Percentiles rank a stretch among this genome's conserved stretches.
phyloP scores from a whole-genome alignment of 2,888 invertebrate genomes.

The Tetramorium bicarinatum region DNA sequence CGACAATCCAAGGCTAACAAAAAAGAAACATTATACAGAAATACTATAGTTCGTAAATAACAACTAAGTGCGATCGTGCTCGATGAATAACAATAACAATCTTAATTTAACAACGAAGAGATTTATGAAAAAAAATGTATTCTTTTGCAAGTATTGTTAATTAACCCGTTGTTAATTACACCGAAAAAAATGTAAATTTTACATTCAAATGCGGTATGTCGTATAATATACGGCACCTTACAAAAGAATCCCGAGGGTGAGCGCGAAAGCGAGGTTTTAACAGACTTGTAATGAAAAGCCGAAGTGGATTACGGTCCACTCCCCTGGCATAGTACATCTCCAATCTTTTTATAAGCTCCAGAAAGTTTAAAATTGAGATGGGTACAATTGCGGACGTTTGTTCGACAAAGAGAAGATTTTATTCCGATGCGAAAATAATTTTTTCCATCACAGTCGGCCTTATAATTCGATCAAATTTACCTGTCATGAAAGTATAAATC shows the following conservation, averaged over 20 bases:
- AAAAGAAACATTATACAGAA: background rate
- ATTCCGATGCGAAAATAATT: background rate
- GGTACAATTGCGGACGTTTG: constrained; percentile 24
- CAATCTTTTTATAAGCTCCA: constrained; percentile 35
- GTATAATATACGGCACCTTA: background rate
- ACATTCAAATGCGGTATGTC: constrained; percentile 27
- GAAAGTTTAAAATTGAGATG: constrained; percentile 17
- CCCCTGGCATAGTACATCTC: constrained; percentile 5
- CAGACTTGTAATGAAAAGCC: constrained; percentile 46
- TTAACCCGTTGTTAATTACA: constrained; percentile 27
- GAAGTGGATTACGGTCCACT: constrained; percentile 48
- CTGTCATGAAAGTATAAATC: constrained; percentile 29
- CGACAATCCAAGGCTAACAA: background rate
- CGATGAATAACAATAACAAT: background rate
- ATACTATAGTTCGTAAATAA: constrained; percentile 6
- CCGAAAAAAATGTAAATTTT: constrained; percentile 6
- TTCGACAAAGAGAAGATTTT: constrained; percentile 26
- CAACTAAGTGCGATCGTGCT: background rate
- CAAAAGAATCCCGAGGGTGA: constrained; percentile 23
- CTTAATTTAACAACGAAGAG: background rate
- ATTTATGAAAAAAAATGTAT: background rate
- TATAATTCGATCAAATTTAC: constrained; percentile 24
- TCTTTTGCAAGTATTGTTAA: background rate
- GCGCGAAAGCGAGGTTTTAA: constrained; percentile 45
- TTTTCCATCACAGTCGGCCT: background rate